Evolutionary conservation across 2,797 vertebrate genomes (phyloP).

Genomic region (Cichlasoma orientale): DNA sequence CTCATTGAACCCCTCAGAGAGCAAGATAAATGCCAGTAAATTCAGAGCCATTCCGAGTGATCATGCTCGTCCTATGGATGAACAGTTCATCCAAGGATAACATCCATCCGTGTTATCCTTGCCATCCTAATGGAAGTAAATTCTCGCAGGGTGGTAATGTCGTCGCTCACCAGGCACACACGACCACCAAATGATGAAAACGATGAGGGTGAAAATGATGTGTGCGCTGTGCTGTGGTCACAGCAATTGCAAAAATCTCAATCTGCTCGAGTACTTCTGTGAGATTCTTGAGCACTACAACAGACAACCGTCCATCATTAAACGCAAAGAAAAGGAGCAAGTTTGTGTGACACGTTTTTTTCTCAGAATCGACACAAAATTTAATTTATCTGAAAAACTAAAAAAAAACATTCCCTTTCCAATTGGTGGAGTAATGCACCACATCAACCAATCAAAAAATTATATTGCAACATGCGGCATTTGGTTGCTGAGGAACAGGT

Average conservation of each 20-base stretch:
- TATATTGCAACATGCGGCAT: too few relatives aligned
- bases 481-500: too few relatives aligned
- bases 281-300: neutral
- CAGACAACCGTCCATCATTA: neutral
- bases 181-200: slow-evolving; percentile 32
- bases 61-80: slow-evolving; percentile 49
- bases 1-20: slow-evolving; percentile 42
- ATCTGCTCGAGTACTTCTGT: neutral
- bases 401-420: too few relatives aligned
- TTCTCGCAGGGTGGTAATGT: slow-evolving; percentile 30
- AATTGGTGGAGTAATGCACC: too few relatives aligned
- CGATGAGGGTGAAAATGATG: neutral
- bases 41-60: slow-evolving; percentile 40
- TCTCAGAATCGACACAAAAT: neutral
- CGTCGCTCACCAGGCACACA: slow-evolving; percentile 11
- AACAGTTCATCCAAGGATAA: slow-evolving; percentile 59
- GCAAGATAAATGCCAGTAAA: slow-evolving; percentile 54
- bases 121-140: slow-evolving; percentile 21
- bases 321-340: neutral
- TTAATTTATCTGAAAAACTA: neutral
- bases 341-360: neutral
- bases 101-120: slow-evolving; percentile 53
- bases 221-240: neutral
- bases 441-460: too few relatives aligned
- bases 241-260: neutral